These are phyloP conservation scores for Pseudomyrmex concolor DNA, from an alignment of 1,140 invertebrate genomes.

Conservation along the genomic window DNA sequence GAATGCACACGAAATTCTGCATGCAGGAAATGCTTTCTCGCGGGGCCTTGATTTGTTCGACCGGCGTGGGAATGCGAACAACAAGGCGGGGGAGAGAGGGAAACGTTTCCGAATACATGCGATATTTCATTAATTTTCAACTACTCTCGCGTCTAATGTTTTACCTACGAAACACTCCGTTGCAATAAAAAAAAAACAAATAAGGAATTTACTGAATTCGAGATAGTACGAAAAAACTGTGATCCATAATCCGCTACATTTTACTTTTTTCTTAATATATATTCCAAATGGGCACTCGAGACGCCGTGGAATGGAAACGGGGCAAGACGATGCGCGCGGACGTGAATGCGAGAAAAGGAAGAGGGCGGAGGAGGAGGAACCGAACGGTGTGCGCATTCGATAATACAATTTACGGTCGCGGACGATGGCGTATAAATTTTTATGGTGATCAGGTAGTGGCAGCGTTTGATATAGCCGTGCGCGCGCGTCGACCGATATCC, in stretches of 20 bases:
- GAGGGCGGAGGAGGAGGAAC: constrained; percentile 59
- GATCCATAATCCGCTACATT: no score
- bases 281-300: background rate
- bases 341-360: background rate
- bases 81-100: no score
- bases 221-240: no score
- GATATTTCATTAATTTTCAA: no score
- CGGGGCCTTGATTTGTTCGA: constrained; percentile 21
- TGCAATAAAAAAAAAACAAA: no score
- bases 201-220: no score
- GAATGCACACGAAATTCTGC: constrained; percentile 55
- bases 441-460: constrained; percentile 83
- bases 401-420: constrained; percentile 83
- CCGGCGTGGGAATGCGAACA: constrained; percentile 37
- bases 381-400: constrained; percentile 78
- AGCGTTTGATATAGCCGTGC: constrained; percentile 77
- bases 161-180: no score
- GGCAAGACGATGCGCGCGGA: background rate
- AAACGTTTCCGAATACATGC: no score
- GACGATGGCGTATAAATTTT: constrained; percentile 83
- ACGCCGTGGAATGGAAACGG: constrained; percentile 16
- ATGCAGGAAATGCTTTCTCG: constrained; percentile 27
- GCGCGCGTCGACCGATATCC: constrained; percentile 32
- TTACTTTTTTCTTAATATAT: no score
- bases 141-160: no score